Conservation (phyloP, 2,113 vertebrate genomes). For the Rhinichthys klamathensis region DNA sequence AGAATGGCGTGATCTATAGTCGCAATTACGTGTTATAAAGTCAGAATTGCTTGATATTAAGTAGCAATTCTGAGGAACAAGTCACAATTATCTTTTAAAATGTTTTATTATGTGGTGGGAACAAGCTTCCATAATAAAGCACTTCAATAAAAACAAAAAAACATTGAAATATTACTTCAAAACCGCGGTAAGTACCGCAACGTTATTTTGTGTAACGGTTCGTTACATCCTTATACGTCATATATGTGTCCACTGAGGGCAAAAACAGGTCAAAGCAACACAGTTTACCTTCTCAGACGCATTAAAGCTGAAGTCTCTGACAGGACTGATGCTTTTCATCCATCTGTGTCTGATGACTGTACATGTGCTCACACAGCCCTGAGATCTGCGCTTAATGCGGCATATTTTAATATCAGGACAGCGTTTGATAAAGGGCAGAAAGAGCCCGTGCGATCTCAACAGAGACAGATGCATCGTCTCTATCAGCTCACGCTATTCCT, state of each 20-base stretch:
- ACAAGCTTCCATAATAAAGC: too few species aligned
- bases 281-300: conserved; percentile 67
- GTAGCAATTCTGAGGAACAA: too few species aligned
- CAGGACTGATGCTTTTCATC: conserved; percentile 61
- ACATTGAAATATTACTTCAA: too few species aligned
- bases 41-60: too few species aligned
- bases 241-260: too few species aligned
- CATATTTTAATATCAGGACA: conserved; percentile 64
- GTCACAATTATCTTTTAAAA: too few species aligned
- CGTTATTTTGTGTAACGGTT: too few species aligned
- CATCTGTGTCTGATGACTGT: conserved; percentile 69
- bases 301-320: conserved; percentile 53
- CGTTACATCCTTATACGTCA: background rate
- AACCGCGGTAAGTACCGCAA: too few species aligned
- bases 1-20: too few species aligned
- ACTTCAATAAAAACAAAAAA: too few species aligned
- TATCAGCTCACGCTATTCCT: conserved; percentile 31
- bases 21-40: too few species aligned
- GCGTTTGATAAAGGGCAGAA: conserved; percentile 49
- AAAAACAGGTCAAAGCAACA: background rate
- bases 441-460: conserved; percentile 47
- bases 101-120: too few species aligned
- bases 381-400: conserved; percentile 59
- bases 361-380: conserved; percentile 39
- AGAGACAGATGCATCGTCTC: conserved; percentile 57